A percentile compares a stretch with the other conserved stretches of the same genome.
Evolutionary conservation across 2,113 vertebrate species (phyloP).

Genomic region (Micronycteris hirsuta): DNA sequence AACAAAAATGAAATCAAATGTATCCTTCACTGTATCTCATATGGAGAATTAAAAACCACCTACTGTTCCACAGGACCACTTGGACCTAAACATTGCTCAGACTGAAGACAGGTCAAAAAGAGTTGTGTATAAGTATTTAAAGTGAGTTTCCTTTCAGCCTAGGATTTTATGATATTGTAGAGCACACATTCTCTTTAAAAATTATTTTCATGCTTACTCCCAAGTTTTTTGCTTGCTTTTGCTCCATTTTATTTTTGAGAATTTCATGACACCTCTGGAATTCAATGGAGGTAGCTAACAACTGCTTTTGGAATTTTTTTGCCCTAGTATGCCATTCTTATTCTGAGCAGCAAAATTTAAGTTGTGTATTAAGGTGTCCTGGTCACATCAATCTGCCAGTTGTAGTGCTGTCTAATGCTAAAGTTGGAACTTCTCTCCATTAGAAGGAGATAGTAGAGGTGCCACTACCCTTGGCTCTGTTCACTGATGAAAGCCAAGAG

Average conservation of each 20-base stretch:
- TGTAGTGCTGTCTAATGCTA: background rate
- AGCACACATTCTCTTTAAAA: background rate
- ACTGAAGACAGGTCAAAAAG: background rate
- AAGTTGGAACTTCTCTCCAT: background rate
- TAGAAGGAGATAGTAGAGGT: background rate
- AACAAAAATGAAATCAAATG: constrained; percentile 28
- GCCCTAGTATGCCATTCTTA: constrained; percentile 4
- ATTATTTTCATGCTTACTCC: background rate
- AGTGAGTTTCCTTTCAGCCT: background rate
- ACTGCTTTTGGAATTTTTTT: background rate
- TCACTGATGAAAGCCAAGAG: background rate
- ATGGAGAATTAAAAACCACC: background rate
- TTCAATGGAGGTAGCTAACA: background rate
- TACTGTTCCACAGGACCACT: background rate
- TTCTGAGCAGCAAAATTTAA: constrained; percentile 14
- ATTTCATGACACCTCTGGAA: constrained; percentile 2
- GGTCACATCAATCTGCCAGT: background rate
- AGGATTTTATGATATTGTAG: background rate
- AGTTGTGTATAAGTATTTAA: background rate
- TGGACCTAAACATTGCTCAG: background rate
- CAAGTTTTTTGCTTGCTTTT: background rate
- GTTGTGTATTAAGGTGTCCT: background rate
- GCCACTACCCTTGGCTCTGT: background rate
- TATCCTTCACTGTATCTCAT: background rate
- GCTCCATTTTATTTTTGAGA: constrained; percentile 8